Evolutionary conservation across 2,797 vertebrate species (phyloP).

Genomic region (Falco berigora): DNA sequence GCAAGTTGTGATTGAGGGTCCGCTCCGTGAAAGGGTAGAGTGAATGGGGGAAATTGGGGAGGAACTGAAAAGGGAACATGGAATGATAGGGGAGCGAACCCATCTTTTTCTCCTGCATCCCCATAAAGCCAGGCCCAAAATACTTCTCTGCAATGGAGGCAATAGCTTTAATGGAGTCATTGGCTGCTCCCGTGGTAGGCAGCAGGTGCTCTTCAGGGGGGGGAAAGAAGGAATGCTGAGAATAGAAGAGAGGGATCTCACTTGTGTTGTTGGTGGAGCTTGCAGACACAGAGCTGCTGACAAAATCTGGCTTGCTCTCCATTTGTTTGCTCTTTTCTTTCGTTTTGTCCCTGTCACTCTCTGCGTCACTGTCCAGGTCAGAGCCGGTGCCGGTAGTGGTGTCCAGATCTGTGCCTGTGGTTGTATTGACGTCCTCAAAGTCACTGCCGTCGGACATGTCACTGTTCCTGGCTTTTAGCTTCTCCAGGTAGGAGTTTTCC

Average conservation of each 20-base stretch:
- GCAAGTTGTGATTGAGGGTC: constrained; percentile 86
- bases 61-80: constrained; percentile 95
- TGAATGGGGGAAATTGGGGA: constrained; percentile 93
- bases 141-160: constrained; percentile 99
- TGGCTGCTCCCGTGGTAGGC: constrained; percentile 79
- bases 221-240: constrained; percentile 94
- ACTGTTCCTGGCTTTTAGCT: constrained; percentile 85
- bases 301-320: constrained; percentile 79
- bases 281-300: constrained; percentile 74
- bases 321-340: constrained; percentile 75
- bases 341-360: constrained; percentile 87
- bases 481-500: constrained; percentile 80
- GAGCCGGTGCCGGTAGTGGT: constrained; percentile 94
- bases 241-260: constrained; percentile 85
- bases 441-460: constrained; percentile 94
- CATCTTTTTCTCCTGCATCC: constrained; percentile 96
- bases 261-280: constrained; percentile 75
- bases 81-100: constrained; percentile 92
- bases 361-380: constrained; percentile 90
- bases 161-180: constrained; percentile 98
- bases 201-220: constrained; percentile 93
- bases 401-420: constrained; percentile 94
- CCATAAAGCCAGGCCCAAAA: constrained; percentile 95
- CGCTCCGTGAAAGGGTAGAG: constrained; percentile 87
- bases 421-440: constrained; percentile 95